Base-by-base conservation (phyloP, 2,113 vertebrate genomes). In the Python bivittatus region DNA sequence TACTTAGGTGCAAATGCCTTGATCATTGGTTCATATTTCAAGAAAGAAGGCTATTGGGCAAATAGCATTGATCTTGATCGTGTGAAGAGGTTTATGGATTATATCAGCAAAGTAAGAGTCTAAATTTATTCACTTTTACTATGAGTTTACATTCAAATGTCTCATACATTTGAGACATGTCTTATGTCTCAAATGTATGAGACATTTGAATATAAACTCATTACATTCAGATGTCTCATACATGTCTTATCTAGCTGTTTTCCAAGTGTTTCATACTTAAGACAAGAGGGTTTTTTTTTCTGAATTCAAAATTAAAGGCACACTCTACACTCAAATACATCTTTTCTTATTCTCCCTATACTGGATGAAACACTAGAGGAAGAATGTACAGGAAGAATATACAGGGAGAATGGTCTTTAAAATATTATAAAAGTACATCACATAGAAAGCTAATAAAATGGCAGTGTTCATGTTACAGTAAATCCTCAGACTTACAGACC, bases 11-110 rank as follows among this genome's bases (percentile, higher is more conserved):
- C 97, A 94, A 95, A 95, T 8, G 95, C 97, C 15, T 93, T 99
- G 89, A 98, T 99, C 92, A 94, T 99, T 79, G 98, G 98, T 84
- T 99, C 98, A 0, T 97, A 99, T 95, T 99, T 99, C 93, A 99
- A 99, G 96, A 96, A 95, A 91, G 97, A 90, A 15, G 98, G 98
- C 52, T 95, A 97, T 92, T 99, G 98, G 98, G 97, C 97, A 94
- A 98, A 98, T 23, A 90, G n/a, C 8, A 94, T 97, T 12, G 98
- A 98, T 94, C 95, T 95, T 1, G 97, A 98, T 89, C 83, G 92
- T 84, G 98, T 98, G 25, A 97, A 96, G 93, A 97, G 92, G 86
- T 98, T 99, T 93, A 98, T 99, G 98, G 97, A 94, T 3, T 98
- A 97, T 91, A 97, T 98, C 27, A 89, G 90, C 38, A 90, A 96